Percentiles rank a stretch among this genome's conserved stretches.
phyloP scores from a whole-genome alignment of 2,113 vertebrate species.

The Prionailurus viverrinus region DNA sequence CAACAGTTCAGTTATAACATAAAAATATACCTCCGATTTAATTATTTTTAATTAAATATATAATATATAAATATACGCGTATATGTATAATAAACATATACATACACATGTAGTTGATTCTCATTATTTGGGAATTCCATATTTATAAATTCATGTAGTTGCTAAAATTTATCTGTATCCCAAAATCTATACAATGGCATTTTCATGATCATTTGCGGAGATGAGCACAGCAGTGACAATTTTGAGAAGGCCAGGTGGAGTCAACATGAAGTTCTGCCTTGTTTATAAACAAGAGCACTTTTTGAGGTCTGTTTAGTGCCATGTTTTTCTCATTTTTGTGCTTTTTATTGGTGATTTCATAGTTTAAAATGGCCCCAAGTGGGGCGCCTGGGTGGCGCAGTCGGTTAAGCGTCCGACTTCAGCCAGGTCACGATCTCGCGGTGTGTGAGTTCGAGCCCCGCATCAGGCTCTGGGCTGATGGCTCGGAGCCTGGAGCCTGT shows the following conservation, averaged over 20 bases:
- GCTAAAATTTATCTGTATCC: constrained; percentile 26
- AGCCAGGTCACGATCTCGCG: no score
- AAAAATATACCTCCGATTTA: background rate
- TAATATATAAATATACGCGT: background rate
- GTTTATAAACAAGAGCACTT: background rate
- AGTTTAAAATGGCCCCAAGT: background rate
- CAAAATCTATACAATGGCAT: background rate
- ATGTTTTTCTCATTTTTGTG: constrained; percentile 17
- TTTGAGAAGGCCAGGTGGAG: background rate
- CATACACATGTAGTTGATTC: background rate
- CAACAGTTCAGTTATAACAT: constrained; percentile 13
- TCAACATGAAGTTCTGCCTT: background rate
- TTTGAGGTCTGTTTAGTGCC: background rate
- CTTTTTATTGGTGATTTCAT: constrained; percentile 25
- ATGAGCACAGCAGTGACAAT: background rate
- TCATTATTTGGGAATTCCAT: background rate
- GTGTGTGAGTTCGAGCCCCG: no score
- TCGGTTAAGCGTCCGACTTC: no score
- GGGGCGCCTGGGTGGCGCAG: no score
- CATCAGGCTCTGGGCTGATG: no score
- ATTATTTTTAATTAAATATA: background rate
- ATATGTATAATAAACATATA: background rate
- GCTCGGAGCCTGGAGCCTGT: no score
- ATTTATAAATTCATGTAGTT: background rate
- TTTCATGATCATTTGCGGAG: background rate